Percentiles rank a stretch among this genome's conserved stretches.
Conservation (phyloP, 2,888 invertebrate species). For the Erebia epiphron region DNA sequence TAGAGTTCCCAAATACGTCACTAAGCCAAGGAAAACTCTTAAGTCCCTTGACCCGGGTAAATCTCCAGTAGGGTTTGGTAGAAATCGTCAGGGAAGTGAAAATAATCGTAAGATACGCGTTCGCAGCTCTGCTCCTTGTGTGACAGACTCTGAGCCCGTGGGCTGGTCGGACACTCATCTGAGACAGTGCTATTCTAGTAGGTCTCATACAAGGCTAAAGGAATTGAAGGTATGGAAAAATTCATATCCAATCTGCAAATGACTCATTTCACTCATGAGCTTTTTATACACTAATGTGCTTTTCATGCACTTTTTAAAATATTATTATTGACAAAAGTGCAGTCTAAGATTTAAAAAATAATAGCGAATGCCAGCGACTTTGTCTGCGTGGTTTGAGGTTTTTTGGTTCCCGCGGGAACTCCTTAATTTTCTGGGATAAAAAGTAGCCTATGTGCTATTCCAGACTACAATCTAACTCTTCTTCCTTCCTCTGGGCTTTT, state of each 20-base stretch:
- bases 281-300: neutral
- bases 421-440: too few species aligned
- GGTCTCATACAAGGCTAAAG: conserved; percentile 63
- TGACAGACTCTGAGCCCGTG: conserved; percentile 47
- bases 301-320: too few species aligned
- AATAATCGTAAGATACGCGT: conserved; percentile 46
- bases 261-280: neutral
- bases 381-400: too few species aligned
- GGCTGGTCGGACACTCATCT: conserved; percentile 57
- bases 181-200: conserved; percentile 61
- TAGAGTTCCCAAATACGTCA: conserved; percentile 52
- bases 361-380: too few species aligned
- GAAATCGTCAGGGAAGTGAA: conserved; percentile 40
- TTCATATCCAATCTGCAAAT: neutral
- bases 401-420: too few species aligned
- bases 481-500: too few species aligned
- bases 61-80: conserved; percentile 52
- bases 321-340: neutral
- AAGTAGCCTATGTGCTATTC: too few species aligned
- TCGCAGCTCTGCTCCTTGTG: conserved; percentile 56
- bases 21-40: conserved; percentile 68
- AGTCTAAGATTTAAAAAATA: too few species aligned
- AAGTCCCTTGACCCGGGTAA: conserved; percentile 63
- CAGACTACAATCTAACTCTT: too few species aligned
- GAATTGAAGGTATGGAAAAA: conserved; percentile 61